A percentile compares a stretch with the other conserved stretches of the same genome.
phyloP scores from a whole-genome alignment of 1,140 invertebrate genomes.

The Drosophila sproati region DNA sequence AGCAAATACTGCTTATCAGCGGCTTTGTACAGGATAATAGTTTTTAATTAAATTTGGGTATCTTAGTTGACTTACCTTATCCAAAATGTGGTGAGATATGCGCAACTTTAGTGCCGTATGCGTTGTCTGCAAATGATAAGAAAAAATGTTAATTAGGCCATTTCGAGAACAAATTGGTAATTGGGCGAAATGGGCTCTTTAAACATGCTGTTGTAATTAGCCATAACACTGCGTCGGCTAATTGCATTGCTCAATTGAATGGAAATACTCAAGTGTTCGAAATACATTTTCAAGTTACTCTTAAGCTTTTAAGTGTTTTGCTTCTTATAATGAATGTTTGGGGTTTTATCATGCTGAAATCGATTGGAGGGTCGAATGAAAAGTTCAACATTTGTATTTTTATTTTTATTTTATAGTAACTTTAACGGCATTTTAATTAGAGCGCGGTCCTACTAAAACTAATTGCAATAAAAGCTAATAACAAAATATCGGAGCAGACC shows the following conservation, averaged over 20 bases:
- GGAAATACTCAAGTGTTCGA: not conserved
- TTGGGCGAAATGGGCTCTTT: not conserved
- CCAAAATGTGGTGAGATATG: conserved; percentile 17
- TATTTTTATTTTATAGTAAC: no score
- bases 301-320: conserved; percentile 1
- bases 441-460: not conserved
- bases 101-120: conserved; percentile 15
- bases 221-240: not conserved
- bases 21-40: not conserved
- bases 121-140: conserved; percentile 29
- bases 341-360: no score
- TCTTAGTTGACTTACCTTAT: conserved; percentile 25
- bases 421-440: not conserved
- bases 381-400: no score
- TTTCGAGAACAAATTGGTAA: not conserved
- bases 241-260: conserved; percentile 4
- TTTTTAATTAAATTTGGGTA: not conserved
- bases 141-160: conserved; percentile 19
- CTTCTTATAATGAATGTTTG: not conserved
- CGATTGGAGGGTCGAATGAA: no score
- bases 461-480: no score
- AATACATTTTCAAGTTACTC: not conserved
- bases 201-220: conserved; percentile 1
- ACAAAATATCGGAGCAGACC: no score
- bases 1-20: not conserved